A percentile compares a stretch with the other conserved stretches of the same genome.
phyloP scores from a whole-genome alignment of 2,113 vertebrate species.

The Poeciliopsis occidentalis region DNA sequence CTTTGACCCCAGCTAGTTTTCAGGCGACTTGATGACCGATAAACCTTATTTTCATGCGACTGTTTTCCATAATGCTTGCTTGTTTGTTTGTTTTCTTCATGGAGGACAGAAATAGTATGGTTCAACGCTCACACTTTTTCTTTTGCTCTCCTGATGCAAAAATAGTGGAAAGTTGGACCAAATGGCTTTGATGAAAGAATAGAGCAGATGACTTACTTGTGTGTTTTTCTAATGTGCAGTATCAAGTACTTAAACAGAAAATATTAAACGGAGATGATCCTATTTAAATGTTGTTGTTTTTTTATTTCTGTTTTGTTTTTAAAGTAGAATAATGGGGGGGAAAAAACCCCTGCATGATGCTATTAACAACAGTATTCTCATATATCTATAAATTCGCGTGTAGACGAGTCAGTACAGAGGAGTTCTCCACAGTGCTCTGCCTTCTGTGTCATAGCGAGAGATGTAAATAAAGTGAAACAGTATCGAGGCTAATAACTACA shows the following conservation, averaged over 20 bases:
- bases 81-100: too few species aligned
- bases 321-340: conserved; percentile 4
- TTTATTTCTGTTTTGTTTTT: conserved; percentile 18
- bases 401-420: conserved; percentile 23
- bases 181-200: neutral
- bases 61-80: too few species aligned
- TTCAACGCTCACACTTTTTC: too few species aligned
- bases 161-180: neutral
- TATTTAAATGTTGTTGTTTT: neutral
- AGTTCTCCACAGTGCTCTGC: neutral
- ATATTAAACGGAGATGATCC: neutral
- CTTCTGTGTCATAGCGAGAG: conserved; percentile 47
- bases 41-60: too few species aligned
- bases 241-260: conserved; percentile 41
- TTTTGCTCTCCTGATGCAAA: too few species aligned
- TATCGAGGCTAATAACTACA: conserved; percentile 10
- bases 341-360: neutral
- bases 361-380: conserved; percentile 44
- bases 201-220: neutral
- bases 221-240: conserved; percentile 22
- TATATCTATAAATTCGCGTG: conserved; percentile 39
- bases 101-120: too few species aligned
- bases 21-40: too few species aligned
- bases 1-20: too few species aligned
- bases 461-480: conserved; percentile 53